A percentile compares a stretch with the other conserved stretches of the same genome.
Conservation (phyloP, 2,888 invertebrate genomes). For the Drosophila birchii region DNA sequence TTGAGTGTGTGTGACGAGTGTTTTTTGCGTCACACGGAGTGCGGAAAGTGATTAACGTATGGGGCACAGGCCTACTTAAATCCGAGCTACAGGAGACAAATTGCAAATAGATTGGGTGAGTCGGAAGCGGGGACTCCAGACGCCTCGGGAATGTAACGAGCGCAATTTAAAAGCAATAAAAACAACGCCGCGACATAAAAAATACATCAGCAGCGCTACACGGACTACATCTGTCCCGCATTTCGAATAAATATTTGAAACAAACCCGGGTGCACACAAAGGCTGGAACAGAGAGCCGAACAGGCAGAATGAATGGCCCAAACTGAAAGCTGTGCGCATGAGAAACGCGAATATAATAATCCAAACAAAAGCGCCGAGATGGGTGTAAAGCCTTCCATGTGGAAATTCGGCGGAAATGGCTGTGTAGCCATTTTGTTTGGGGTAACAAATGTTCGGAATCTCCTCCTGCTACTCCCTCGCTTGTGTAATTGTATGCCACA, state of each 20-base stretch:
- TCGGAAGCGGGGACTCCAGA: slow-evolving; percentile 7
- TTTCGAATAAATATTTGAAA: slow-evolving; percentile 47
- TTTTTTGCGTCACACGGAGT: background rate
- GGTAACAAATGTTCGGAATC: slow-evolving; percentile 64
- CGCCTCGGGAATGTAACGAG: slow-evolving; percentile 60
- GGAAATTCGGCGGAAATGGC: slow-evolving; percentile 67
- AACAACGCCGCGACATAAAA: slow-evolving; percentile 68
- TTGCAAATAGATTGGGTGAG: slow-evolving; percentile 47
- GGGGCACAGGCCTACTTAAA: slow-evolving; percentile 31
- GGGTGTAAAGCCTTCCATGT: slow-evolving; percentile 59
- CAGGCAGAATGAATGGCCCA: slow-evolving; percentile 26
- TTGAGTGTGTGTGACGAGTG: background rate
- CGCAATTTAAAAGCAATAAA: slow-evolving; percentile 76
- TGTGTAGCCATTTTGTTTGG: slow-evolving; percentile 71
- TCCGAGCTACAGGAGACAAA: slow-evolving; percentile 35
- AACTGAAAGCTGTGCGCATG: slow-evolving; percentile 51
- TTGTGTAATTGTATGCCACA: slow-evolving; percentile 73
- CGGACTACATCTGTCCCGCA: slow-evolving; percentile 44
- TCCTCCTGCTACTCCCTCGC: background rate
- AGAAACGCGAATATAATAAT: slow-evolving; percentile 78
- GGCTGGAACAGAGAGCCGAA: slow-evolving; percentile 3
- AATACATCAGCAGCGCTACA: slow-evolving; percentile 69
- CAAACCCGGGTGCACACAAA: slow-evolving; percentile 40
- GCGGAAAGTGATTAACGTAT: slow-evolving; percentile 33
- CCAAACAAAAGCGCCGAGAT: slow-evolving; percentile 55